phyloP scores from a whole-genome alignment of 2,113 vertebrate species.

The Lasiurus borealis region DNA sequence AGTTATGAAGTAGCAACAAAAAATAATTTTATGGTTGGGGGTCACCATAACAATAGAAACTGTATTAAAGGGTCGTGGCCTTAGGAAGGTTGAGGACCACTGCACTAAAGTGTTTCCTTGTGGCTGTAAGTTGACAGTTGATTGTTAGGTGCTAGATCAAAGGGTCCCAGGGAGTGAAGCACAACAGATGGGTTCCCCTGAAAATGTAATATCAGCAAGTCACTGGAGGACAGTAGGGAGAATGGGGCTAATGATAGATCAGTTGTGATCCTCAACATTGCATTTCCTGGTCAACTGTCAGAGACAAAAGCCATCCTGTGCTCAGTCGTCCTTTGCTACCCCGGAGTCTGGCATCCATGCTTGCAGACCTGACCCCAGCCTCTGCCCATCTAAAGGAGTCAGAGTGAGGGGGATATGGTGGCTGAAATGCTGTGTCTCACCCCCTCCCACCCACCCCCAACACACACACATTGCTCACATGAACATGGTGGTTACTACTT shows the following conservation, averaged over 20 bases:
- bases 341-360: neutral
- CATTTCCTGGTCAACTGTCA: neutral
- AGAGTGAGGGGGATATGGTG: neutral
- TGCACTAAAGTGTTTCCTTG: neutral
- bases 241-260: neutral
- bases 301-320: neutral
- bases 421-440: neutral
- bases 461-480: rapidly evolving
- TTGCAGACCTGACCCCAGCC: neutral
- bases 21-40: too few species aligned
- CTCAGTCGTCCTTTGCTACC: neutral
- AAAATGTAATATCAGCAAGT: constrained; percentile 39
- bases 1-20: too few species aligned
- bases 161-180: neutral
- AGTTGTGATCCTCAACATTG: neutral
- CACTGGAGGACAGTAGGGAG: neutral
- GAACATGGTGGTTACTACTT: neutral
- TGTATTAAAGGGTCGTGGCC: too few species aligned
- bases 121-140: neutral
- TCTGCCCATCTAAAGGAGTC: too few species aligned
- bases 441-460: too few species aligned
- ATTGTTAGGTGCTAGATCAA: constrained; percentile 8
- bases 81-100: too few species aligned
- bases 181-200: constrained; percentile 1
- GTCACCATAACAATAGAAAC: too few species aligned